phyloP scores from a whole-genome alignment of 2,888 invertebrate species.

The Pediacus dermestoides region DNA sequence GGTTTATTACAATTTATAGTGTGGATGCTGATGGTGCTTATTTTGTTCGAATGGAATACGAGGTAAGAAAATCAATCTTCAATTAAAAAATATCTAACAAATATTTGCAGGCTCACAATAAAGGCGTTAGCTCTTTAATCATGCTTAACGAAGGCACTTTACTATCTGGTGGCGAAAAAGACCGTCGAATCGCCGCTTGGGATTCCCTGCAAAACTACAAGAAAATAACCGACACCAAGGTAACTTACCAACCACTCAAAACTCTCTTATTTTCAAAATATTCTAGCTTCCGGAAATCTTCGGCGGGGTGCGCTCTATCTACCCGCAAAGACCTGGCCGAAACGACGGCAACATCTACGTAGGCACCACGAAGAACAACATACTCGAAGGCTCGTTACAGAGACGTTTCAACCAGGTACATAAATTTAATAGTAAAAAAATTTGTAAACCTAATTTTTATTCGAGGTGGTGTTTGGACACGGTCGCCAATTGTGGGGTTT shows the following conservation, averaged over 20 bases:
- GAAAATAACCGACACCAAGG: constrained; percentile 85
- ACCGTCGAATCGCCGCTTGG: constrained; percentile 89
- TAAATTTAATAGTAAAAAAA: too few species aligned
- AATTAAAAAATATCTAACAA: constrained; percentile 4
- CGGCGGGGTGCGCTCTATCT: constrained; percentile 86
- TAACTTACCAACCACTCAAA: constrained; percentile 40
- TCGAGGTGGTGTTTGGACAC: constrained; percentile 80
- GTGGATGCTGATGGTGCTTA: constrained; percentile 87
- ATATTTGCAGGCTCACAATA: constrained; percentile 67
- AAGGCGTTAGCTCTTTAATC: constrained; percentile 80
- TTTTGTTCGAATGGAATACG: constrained; percentile 84
- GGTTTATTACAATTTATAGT: constrained; percentile 86
- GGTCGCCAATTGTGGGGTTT: constrained; percentile 83
- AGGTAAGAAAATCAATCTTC: constrained; percentile 49
- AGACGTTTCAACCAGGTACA: constrained; percentile 76
- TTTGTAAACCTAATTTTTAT: too few species aligned
- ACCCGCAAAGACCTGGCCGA: constrained; percentile 81
- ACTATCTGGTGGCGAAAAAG: constrained; percentile 86
- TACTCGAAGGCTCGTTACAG: constrained; percentile 86
- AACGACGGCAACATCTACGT: constrained; percentile 90
- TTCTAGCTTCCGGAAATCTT: constrained; percentile 78
- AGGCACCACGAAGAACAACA: constrained; percentile 84
- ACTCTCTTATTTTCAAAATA: constrained; percentile 11
- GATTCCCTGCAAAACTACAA: constrained; percentile 87
- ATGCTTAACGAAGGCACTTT: constrained; percentile 89